Evolutionary conservation across 2,888 invertebrate species (phyloP).

Genomic region (Lordiphosa andalusiaca): DNA sequence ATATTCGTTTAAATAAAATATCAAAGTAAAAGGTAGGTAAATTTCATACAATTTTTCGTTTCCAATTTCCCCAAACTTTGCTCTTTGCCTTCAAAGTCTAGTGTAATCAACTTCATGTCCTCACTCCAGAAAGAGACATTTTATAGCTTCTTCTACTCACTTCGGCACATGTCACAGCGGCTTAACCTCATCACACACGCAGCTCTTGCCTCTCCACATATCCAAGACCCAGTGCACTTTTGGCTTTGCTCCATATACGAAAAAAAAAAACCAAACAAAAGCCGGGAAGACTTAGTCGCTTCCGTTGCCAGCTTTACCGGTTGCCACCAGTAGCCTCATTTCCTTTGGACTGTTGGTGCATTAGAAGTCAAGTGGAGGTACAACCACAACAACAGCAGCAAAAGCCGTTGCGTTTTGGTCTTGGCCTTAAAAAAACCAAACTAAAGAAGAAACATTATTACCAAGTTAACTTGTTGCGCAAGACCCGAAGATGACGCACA

Average conservation of each 20-base stretch:
- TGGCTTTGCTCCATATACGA: too few species aligned
- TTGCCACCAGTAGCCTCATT: constrained; percentile 63
- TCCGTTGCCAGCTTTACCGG: constrained; percentile 34
- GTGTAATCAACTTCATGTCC: too few species aligned
- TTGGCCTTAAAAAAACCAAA: background rate
- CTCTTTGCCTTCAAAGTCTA: too few species aligned
- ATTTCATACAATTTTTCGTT: too few species aligned
- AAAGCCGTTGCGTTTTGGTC: constrained; percentile 23
- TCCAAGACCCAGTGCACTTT: constrained; percentile 46
- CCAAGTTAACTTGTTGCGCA: constrained; percentile 14
- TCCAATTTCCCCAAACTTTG: too few species aligned
- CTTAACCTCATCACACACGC: too few species aligned
- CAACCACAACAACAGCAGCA: constrained; percentile 38
- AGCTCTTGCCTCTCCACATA: too few species aligned
- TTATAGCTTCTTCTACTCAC: too few species aligned
- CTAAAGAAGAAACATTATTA: constrained; percentile 8
- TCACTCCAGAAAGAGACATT: too few species aligned
- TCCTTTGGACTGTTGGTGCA: constrained; percentile 49
- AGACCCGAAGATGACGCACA: constrained; percentile 8
- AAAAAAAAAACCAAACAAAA: background rate
- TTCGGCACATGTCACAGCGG: too few species aligned
- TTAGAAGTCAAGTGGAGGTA: constrained; percentile 63
- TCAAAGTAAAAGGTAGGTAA: too few species aligned
- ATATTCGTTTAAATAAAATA: too few species aligned
- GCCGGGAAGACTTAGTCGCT: constrained; percentile 2